Conservation (phyloP, 2,113 vertebrate species). For the Carollia perspicillata region DNA sequence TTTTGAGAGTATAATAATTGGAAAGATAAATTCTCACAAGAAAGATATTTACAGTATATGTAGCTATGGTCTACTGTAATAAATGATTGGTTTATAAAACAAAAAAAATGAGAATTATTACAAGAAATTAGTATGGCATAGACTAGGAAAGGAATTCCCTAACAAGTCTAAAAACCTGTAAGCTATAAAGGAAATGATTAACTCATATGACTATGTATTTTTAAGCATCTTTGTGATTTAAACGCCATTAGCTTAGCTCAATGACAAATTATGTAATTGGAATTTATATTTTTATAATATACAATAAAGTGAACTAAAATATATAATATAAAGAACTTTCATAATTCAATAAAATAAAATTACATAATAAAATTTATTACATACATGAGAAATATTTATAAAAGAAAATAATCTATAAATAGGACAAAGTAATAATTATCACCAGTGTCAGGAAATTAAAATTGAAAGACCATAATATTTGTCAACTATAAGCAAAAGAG, state of each 20-base stretch:
- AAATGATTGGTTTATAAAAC: neutral
- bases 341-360: conserved; percentile 32
- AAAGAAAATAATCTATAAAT: neutral
- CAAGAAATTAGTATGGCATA: neutral
- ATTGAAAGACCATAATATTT: neutral
- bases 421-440: neutral
- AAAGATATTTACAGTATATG: neutral
- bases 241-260: neutral
- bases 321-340: neutral
- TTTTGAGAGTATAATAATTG: neutral
- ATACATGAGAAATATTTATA: neutral
- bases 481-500: neutral
- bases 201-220: neutral
- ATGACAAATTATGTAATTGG: neutral
- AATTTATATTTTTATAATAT: neutral
- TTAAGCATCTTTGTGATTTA: neutral
- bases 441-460: neutral
- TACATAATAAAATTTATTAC: neutral
- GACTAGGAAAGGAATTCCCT: neutral
- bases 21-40: neutral
- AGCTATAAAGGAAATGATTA: neutral
- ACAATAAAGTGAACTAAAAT: neutral
- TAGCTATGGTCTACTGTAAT: neutral
- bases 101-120: neutral
- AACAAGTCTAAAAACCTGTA: neutral